Evolutionary conservation across 2,113 vertebrate species (phyloP).

Genomic region (Paratilapia polleni): DNA sequence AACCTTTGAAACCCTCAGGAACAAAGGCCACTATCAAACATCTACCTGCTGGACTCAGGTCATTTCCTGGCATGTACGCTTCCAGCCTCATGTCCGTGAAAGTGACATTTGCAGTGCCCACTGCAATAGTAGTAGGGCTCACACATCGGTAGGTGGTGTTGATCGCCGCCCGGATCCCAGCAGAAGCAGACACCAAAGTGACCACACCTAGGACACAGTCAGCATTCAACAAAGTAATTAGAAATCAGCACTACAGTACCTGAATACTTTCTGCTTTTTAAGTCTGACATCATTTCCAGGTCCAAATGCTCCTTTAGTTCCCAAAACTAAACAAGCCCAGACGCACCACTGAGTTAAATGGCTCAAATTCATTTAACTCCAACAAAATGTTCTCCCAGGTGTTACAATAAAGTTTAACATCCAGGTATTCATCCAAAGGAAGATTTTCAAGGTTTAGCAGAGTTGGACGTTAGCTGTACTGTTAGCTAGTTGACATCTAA

Average conservation of each 20-base stretch:
- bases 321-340: neutral
- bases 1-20: neutral
- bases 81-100: constrained; percentile 84
- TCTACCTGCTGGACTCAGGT: constrained; percentile 84
- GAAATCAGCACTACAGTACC: neutral
- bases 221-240: neutral
- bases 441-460: neutral
- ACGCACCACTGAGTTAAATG: too few relatives aligned
- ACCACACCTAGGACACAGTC: constrained; percentile 57
- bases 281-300: neutral
- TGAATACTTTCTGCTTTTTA: neutral
- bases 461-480: too few relatives aligned
- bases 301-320: neutral
- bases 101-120: constrained; percentile 66
- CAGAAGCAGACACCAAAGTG: constrained; percentile 46
- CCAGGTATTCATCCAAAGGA: neutral
- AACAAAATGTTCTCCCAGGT: too few relatives aligned
- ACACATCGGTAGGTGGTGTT: constrained; percentile 87
- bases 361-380: too few relatives aligned
- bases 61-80: constrained; percentile 84
- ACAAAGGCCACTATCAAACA: neutral
- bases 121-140: constrained; percentile 61
- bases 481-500: neutral
- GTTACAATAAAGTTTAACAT: too few relatives aligned
- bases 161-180: constrained; percentile 79